These are phyloP conservation scores for Ophion costatus DNA, from an alignment of 2,888 invertebrate species.

Conservation along the genomic window DNA sequence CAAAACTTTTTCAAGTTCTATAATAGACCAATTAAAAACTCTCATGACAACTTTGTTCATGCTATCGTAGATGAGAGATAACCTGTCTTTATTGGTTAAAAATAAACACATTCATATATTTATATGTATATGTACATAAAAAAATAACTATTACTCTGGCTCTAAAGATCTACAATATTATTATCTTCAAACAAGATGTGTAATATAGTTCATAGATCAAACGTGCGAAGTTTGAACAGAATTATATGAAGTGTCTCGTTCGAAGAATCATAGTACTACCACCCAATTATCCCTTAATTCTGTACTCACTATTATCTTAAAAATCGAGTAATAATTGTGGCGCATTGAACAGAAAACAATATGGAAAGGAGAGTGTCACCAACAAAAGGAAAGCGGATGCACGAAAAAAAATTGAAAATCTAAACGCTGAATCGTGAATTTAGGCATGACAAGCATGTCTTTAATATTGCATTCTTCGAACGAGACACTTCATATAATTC, in stretches of 20 bases:
- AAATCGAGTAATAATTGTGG: background rate
- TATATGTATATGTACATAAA: too few species aligned
- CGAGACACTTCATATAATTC: too few species aligned
- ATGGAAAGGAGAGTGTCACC: too few species aligned
- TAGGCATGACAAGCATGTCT: too few species aligned
- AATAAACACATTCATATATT: too few species aligned
- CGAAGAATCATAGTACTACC: background rate
- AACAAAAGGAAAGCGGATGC: too few species aligned
- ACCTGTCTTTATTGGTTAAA: background rate
- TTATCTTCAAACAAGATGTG: background rate
- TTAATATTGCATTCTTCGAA: too few species aligned
- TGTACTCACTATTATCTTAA: conserved; percentile 14
- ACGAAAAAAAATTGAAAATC: too few species aligned
- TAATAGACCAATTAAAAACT: conserved; percentile 11
- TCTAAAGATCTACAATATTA: background rate
- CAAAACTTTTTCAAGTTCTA: background rate
- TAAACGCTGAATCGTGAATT: too few species aligned
- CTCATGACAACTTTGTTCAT: conserved; percentile 3
- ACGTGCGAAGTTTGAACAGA: background rate
- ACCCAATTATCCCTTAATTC: background rate
- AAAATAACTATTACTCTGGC: background rate
- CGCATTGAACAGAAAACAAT: background rate
- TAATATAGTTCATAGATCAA: conserved; percentile 2
- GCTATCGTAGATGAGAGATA: background rate
- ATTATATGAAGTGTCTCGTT: too few species aligned